Evolutionary conservation across 2,797 vertebrate genomes (phyloP), one percentile per base, ranked within the genome.

Genomic region (Avahi laniger): DNA sequence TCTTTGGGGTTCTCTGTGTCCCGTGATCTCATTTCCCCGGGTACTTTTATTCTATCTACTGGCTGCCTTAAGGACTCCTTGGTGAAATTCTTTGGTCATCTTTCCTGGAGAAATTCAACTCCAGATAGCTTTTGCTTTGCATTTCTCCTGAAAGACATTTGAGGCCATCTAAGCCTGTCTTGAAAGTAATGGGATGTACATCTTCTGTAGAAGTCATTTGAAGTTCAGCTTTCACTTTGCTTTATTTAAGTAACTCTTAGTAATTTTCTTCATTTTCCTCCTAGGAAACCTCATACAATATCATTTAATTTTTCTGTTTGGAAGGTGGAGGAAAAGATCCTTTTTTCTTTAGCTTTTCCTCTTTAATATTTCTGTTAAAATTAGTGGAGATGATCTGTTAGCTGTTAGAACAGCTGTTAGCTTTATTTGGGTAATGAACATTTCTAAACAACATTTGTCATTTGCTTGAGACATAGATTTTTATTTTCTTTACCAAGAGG

Each of bases 361-460:
- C 28, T 69, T 69, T 59, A 69, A 46, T 22, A 22, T 38, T 46
- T 78, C 78, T 46, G 46, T 70, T 41, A 35, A 24, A 48, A 59
- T 33, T 38, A 67, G 14, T 91, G 4, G 38, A 65, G 46, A 35
- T 46, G 3, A 4, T 46, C 78, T 69, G 61, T 69, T 50, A 43
- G 17, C 48, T 93, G 33, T 69, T 30, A 50, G n/a, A 59, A 46
- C 38, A 80, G 26, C 9, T 80, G n/a, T 54, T 65, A 72, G 52
- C 24, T 65, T 22, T 72, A 72, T 54, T 92, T 80, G 72, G 13
- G 3, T 89, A 28, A 65, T 28, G 26, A 48, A 48, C 11, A 59
- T 92, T 91, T 94, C 46, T 82, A n/a, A 85, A 65, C 75, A 33
- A 92, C 73, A 83, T 73, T 41, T 94, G 75, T 76, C 38, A 41